These are phyloP conservation scores for Actenoides hombroni DNA, from an alignment of 2,113 vertebrate species.

Conservation along the genomic window DNA sequence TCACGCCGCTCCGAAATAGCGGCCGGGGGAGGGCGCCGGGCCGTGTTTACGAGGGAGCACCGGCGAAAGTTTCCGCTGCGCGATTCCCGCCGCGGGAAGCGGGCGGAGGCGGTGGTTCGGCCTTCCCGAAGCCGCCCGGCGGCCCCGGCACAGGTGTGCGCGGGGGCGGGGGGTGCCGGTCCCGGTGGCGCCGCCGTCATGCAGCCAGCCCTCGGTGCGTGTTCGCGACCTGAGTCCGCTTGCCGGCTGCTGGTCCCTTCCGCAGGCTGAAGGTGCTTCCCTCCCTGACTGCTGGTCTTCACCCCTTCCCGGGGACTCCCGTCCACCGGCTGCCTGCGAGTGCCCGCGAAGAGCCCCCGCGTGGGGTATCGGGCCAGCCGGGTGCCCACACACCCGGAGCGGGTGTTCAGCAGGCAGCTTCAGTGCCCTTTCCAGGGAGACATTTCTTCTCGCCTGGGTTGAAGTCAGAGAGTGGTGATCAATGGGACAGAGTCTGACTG, in stretches of 20 bases:
- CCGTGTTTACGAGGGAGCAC: neutral
- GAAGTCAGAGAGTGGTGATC: no score
- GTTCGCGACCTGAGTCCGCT: neutral
- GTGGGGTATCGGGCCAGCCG: rapidly evolving
- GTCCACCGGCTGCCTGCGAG: no score
- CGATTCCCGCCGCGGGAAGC: neutral
- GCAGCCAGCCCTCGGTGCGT: no score
- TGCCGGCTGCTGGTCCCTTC: no score
- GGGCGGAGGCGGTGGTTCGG: neutral
- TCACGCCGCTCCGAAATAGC: slow-evolving; percentile 23
- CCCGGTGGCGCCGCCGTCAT: neutral
- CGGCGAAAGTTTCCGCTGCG: neutral
- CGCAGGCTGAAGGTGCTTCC: neutral
- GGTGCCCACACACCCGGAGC: neutral
- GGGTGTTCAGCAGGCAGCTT: neutral
- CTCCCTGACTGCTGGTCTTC: neutral
- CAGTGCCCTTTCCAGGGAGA: no score
- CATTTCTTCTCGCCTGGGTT: neutral
- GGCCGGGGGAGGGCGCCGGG: neutral
- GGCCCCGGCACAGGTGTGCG: neutral
- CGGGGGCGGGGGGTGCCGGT: neutral
- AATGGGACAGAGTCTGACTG: no score
- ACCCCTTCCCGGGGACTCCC: neutral
- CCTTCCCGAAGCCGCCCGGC: neutral
- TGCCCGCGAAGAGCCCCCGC: neutral